Conservation (phyloP, 2,797 vertebrate genomes). For the Urocyon cinereoargenteus region DNA sequence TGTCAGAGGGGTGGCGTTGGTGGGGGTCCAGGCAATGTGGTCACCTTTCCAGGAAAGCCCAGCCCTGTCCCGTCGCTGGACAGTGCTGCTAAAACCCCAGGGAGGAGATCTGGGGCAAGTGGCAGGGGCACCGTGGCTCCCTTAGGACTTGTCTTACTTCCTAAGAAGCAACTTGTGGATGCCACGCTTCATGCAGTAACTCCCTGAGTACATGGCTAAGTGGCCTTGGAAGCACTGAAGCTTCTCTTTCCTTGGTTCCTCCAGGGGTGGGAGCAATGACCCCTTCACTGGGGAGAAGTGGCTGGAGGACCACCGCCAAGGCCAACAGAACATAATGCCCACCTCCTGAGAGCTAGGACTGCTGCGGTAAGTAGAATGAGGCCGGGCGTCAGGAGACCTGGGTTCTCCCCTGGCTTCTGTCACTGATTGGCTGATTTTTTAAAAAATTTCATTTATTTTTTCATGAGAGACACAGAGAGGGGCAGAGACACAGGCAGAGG, state of each 20-base stretch:
- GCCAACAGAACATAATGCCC: neutral
- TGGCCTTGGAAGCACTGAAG: neutral
- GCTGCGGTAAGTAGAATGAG: neutral
- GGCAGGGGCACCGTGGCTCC: rapidly evolving
- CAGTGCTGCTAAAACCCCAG: neutral
- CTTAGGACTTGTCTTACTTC: neutral
- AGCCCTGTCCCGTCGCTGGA: neutral
- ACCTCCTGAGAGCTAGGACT: neutral
- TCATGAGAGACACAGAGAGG: too few relatives aligned
- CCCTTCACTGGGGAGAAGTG: neutral
- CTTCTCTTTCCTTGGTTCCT: neutral
- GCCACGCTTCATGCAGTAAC: neutral
- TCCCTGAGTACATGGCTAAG: rapidly evolving
- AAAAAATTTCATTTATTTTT: too few relatives aligned
- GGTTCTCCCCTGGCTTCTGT: neutral
- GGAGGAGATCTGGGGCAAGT: neutral
- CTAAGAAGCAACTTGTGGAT: neutral
- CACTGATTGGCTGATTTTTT: neutral
- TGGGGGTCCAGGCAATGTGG: neutral
- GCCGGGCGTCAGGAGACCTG: neutral
- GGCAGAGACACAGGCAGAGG: too few relatives aligned
- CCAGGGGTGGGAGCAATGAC: neutral
- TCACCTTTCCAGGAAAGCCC: slow-evolving; percentile 53
- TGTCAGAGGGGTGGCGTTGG: neutral
- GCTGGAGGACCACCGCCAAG: neutral